A percentile compares a stretch with the other conserved stretches of the same genome.
phyloP scores from a whole-genome alignment of 2,113 vertebrate species.

The Hyperoodon ampullatus region DNA sequence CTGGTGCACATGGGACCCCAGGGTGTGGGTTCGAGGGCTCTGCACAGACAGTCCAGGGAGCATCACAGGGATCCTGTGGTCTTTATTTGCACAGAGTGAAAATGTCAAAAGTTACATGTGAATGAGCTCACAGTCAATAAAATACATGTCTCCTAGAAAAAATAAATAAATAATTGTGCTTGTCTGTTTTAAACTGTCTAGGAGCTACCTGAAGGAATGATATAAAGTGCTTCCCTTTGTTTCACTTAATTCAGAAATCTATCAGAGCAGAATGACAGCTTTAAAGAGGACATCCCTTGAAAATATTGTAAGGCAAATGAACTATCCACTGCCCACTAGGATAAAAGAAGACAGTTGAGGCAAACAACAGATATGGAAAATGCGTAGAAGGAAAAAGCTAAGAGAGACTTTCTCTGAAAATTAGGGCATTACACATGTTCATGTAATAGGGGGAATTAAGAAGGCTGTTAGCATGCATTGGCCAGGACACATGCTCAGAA shows the following conservation, averaged over 20 bases:
- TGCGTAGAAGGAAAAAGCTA: background rate
- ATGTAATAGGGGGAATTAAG: background rate
- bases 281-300: background rate
- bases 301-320: background rate
- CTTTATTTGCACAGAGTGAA: constrained; percentile 74
- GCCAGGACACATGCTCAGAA: background rate
- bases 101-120: constrained; percentile 76
- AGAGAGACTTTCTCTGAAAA: background rate
- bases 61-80: background rate
- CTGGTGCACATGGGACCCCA: accelerated
- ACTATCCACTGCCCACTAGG: background rate
- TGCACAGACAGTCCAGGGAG: background rate
- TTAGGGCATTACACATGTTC: background rate
- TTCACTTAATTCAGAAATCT: background rate
- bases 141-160: background rate
- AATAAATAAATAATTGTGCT: background rate
- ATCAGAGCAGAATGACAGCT: background rate
- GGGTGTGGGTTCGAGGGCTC: accelerated
- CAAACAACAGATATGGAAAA: background rate
- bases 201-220: background rate
- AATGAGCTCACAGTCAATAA: constrained; percentile 35
- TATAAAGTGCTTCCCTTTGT: background rate
- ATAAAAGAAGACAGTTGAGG: background rate
- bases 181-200: background rate
- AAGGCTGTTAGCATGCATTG: background rate